Conservation (phyloP, 2,797 vertebrate species). For the Sebastes itinus region DNA sequence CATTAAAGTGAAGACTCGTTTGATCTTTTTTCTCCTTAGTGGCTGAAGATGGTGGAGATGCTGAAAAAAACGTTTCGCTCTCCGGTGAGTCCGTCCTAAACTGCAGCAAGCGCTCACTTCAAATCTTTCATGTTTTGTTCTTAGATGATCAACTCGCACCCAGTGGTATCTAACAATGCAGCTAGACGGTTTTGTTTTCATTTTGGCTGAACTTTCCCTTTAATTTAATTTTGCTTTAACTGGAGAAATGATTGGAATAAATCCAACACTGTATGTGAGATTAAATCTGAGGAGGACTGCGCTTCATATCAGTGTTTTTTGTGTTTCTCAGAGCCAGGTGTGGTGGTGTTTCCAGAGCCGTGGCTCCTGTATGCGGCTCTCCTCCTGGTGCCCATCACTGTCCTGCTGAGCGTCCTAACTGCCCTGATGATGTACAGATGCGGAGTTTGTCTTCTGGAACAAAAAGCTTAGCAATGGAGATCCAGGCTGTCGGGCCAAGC, state of each 20-base stretch:
- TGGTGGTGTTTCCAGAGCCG: conserved; percentile 43
- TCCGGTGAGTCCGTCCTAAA: conserved; percentile 12
- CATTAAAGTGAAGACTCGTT: not conserved
- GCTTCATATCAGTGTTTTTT: conserved; percentile 7
- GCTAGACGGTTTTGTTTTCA: not conserved
- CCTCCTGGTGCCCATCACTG: conserved; percentile 35
- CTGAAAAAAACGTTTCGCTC: not conserved
- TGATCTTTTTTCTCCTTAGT: not conserved
- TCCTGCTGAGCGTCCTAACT: conserved; percentile 31
- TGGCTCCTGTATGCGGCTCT: conserved; percentile 54
- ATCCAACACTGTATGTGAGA: not conserved
- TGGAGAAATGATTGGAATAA: not conserved
- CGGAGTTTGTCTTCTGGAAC: not conserved
- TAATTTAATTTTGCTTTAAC: not conserved
- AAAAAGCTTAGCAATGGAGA: not conserved
- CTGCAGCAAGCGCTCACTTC: not conserved
- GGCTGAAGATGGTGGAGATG: not conserved
- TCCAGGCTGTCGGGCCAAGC: not conserved
- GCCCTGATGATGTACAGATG: not conserved
- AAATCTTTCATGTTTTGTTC: not conserved
- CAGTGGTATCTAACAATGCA: not conserved
- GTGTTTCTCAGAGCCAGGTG: not conserved
- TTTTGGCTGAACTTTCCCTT: not conserved
- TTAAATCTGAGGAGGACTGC: not conserved
- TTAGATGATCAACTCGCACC: not conserved